Evolutionary conservation across 2,888 invertebrate genomes (phyloP), one percentile per base, ranked within the genome.

Genomic region (Philereme vetulata): DNA sequence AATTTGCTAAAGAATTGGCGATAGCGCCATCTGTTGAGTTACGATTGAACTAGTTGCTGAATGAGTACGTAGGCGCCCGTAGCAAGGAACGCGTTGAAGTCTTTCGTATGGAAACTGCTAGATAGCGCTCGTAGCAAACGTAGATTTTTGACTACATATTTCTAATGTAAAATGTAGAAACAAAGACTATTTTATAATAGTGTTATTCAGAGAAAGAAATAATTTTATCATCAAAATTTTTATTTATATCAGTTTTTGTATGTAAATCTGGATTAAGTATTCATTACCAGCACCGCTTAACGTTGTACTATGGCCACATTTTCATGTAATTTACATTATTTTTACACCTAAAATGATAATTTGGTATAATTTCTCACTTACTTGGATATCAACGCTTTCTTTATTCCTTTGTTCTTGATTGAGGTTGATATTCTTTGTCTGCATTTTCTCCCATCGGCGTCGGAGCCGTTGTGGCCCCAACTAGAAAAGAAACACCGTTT

Each of bases 341-440:
- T 38, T 4, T 38, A 38, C 38, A 38, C 4, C 3, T 1, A 21
- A 21, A 47, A 54, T 54, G 34, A 36, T 40, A 48, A 55, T 48
- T 6, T 38, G 35, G 34, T 35, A 35, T 48, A 35, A 34, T 46
- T 47, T 61, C 49, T 59, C 53, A 77, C 78, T 78, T 64, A 88
- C 89, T 75, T 85, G 82, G 58, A 75, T 75, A 59, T 88, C 86
- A 69, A 80, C 82, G 68, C 66, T 81, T 67, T 86, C 86, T 70
- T 84, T 86, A 71, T 81, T 85, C 57, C 76, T 82, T 78, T 89
- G 93, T 71, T 93, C 93, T 75, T 93, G 93, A 68, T 88, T 92
- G 45, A 93, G 78, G 78, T 94, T 94, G 62, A 93, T 94, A 78
- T 94, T 94, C 85, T 94, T 94, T 65, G 94, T 94, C 89, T 94